phyloP scores from a whole-genome alignment of 2,113 vertebrate genomes.

The Barnardius zonarius region DNA sequence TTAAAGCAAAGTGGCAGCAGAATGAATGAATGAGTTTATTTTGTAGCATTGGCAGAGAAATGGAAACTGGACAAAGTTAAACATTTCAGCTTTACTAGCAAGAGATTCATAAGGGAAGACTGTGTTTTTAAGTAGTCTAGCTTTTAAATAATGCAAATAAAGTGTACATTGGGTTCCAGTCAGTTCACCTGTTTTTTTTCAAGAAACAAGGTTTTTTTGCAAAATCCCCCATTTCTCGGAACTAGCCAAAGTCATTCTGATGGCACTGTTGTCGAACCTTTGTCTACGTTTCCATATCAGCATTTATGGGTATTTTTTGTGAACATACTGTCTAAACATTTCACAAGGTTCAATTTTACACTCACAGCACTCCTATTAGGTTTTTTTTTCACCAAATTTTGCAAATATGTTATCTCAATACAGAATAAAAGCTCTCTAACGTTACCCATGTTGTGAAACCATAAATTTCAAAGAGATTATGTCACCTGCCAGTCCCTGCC shows the following conservation, averaged over 20 bases:
- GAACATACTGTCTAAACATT: background rate
- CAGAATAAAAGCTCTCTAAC: background rate
- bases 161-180: background rate
- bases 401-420: background rate
- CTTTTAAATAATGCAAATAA: background rate
- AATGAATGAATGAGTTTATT: background rate
- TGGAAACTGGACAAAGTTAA: background rate
- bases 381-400: background rate
- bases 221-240: background rate
- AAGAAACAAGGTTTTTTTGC: background rate
- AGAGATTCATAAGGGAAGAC: background rate
- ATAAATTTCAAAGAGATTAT: background rate
- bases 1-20: background rate
- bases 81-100: slow-evolving; percentile 8
- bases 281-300: background rate
- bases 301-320: background rate
- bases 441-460: background rate
- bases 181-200: background rate
- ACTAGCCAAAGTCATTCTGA: background rate
- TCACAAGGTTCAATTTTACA: background rate
- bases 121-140: background rate
- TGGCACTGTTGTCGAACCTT: background rate
- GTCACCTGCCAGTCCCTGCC: background rate
- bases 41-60: background rate
- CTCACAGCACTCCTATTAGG: background rate